Base-by-base conservation (phyloP, 2,888 invertebrate species). In the Sphecodes monilicornis region DNA sequence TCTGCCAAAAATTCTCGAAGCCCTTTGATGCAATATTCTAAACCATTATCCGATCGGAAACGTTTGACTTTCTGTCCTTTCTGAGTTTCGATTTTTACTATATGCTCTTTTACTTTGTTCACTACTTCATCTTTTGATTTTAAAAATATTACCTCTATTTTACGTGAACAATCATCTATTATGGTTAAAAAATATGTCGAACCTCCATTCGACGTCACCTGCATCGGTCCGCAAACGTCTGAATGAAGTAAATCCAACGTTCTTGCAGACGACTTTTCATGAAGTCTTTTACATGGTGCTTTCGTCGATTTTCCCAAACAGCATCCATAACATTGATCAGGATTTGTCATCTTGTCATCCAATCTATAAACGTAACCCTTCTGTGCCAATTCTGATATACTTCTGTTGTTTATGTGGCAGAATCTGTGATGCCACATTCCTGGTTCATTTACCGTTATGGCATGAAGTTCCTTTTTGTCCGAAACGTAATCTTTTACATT, bases 171-270 rank as follows among this genome's bases (percentile, higher is more conserved):
- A 6, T 46, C 32, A 29, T 70, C 70, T 46, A 46, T 70, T 6
- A 70, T 26, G 2, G 29, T 70, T 16, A 70, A 8, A n/a, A 54
- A 70, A 46, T 70, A 46, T n/a, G n/a, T n/a, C n/a, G n/a, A n/a
- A n/a, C n/a, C n/a, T n/a, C n/a, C n/a, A n/a, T n/a, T n/a, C n/a
- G n/a, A n/a, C n/a, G n/a, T n/a, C n/a, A n/a, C n/a, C n/a, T n/a
- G n/a, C n/a, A n/a, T n/a, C n/a, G n/a, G n/a, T n/a, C n/a, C n/a
- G n/a, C n/a, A n/a, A n/a, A n/a, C 70, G 43, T 70, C 70, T 11
- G 70, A 70, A 26, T 46, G 70, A 13, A 70, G 4, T 13, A 70
- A 46, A 43, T 70, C 70, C 43, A 70, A 70, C n/a, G 43, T n/a
- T 70, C 6, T 13, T 26, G 70, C 43, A n/a, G 70, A 70, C 43